Conservation (phyloP, 2,797 vertebrate genomes). For the Loriculus beryllinus region DNA sequence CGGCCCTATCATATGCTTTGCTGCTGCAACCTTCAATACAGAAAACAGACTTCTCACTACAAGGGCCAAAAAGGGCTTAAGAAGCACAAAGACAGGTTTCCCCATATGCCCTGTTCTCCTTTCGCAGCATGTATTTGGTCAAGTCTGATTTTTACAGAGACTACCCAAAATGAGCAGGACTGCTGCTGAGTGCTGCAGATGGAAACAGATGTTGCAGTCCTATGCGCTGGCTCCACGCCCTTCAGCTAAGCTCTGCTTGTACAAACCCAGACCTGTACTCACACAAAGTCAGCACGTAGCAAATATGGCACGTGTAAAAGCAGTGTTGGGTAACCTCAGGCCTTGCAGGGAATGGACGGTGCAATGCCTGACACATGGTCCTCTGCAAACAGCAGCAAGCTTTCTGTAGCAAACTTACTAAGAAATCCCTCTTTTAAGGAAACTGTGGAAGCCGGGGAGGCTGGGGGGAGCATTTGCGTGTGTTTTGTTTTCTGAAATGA, state of each 20-base stretch:
- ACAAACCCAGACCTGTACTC: not conserved
- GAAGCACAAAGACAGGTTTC: not conserved
- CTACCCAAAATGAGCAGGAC: not conserved
- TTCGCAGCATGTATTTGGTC: not conserved
- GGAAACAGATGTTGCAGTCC: not conserved
- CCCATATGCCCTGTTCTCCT: not conserved
- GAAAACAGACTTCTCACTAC: fast-evolving
- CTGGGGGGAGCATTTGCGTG: fast-evolving
- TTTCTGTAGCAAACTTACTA: not conserved
- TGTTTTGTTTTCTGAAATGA: not conserved
- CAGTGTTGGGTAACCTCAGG: not conserved
- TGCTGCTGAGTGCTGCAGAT: not conserved
- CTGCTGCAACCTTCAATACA: not conserved
- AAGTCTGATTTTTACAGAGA: not conserved
- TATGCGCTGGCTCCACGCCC: fast-evolving
- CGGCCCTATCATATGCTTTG: not conserved
- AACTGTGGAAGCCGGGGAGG: not conserved
- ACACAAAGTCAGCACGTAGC: not conserved
- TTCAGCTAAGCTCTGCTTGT: not conserved
- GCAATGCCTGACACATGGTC: fast-evolving
- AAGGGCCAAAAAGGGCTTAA: not conserved
- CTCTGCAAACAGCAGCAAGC: not conserved
- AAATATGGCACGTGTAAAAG: not conserved
- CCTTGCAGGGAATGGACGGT: not conserved
- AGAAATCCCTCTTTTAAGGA: not conserved